Percentiles rank a stretch among this genome's conserved stretches.
phyloP scores from a whole-genome alignment of 53 echinoderm and acorn worm species.

The Holothuria scabra region DNA sequence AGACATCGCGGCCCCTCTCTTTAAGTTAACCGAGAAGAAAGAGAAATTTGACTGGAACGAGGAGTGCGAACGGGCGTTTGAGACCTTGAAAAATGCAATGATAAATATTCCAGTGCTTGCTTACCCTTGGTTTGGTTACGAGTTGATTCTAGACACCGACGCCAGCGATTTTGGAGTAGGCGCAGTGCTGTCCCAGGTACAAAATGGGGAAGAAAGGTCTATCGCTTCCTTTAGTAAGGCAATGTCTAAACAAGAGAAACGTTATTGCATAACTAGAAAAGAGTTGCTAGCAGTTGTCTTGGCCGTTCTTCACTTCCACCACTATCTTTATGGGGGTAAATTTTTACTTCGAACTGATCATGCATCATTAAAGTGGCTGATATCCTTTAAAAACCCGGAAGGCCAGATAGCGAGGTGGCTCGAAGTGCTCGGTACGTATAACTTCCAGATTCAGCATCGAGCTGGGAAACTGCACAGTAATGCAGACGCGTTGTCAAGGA shows the following conservation, averaged over 20 bases:
- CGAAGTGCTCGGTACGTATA: background rate
- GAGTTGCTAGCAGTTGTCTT: background rate
- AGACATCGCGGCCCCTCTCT: constrained; percentile 45
- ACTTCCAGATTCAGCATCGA: background rate
- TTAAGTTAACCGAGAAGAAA: constrained; percentile 55
- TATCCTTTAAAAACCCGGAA: background rate
- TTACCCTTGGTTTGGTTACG: background rate
- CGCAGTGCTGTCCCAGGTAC: constrained; percentile 17
- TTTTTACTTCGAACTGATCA: constrained; percentile 9
- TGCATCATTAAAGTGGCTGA: background rate
- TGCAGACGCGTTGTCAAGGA: constrained; percentile 3
- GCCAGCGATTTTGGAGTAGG: constrained; percentile 24
- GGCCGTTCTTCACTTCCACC: background rate
- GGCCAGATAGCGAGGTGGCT: constrained; percentile 12
- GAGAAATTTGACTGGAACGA: constrained; percentile 47
- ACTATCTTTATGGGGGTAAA: constrained; percentile 16
- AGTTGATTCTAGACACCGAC: constrained; percentile 14
- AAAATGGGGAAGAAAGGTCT: constrained; percentile 8
- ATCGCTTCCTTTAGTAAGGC: background rate
- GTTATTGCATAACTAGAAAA: constrained; percentile 28
- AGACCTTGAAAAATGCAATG: background rate
- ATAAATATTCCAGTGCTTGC: background rate
- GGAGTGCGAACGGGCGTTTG: constrained; percentile 50
- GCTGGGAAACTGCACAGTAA: constrained; percentile 6
- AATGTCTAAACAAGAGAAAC: background rate